Evolutionary conservation across 2,797 vertebrate genomes (phyloP), one percentile per base, ranked within the genome.

Genomic region (Ceryle rudis): DNA sequence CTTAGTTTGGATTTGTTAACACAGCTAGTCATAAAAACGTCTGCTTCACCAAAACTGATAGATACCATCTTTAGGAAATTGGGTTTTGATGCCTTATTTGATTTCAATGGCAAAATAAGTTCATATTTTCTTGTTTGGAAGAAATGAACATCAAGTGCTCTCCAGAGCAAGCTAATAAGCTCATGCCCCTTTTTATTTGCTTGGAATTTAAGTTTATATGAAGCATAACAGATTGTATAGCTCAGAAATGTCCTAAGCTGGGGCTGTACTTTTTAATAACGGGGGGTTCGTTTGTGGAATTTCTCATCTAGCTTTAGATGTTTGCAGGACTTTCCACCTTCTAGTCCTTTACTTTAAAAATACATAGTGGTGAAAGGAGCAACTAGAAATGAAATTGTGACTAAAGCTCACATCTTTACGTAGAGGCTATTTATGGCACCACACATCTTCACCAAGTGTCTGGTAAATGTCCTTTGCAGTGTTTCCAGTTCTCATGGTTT

Each of bases 1-100:
- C 54, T 75, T 92, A 96, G 90, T 80, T 92, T 55, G 95, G 75
- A 92, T 96, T 95, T 93, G 92, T 95, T 94, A 93, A 92, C 89
- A 41, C 10, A 57, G 61, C 90, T 73, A 55, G 67, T 61, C 93
- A 46, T 95, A 85, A 95, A 95, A 95, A 79, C 11, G 94, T 95
- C 92, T 94, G 64, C 86, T 97, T 97, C 94, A 73, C 95, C 84
- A 86, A 94, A 88, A 95, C 54, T 67, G 88, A 96, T 69, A 89
- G 91, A 71, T 78, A 86, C 62, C 81, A 88, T 94, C 95, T 89
- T 91, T 15, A 72, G 93, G 80, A 96, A 97, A 96, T 92, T 93
- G 88, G 92, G 86, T 61, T 80, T 95, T 96, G 93, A 96, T 96
- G 95, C 71, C 69, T 93, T 85, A 77, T 85, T 96, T 92, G 95